Base-by-base conservation (phyloP, 2,113 vertebrate genomes). In the Neotoma lepida region DNA sequence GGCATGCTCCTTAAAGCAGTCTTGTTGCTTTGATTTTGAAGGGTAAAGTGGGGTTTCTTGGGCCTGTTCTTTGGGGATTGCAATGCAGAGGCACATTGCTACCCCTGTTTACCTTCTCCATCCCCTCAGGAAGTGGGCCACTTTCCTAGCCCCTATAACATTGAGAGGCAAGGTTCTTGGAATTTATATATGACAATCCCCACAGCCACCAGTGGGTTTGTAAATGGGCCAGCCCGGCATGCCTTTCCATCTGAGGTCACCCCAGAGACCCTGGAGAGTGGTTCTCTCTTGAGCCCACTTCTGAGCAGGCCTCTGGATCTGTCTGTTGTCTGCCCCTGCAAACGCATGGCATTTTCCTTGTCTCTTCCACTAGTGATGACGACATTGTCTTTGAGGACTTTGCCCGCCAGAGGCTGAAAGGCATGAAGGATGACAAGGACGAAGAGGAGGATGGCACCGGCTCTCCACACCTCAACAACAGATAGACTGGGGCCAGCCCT, bases 381-480 rank as follows among this genome's bases (percentile, higher is more conserved):
- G 99, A 99, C 98, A 99, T 99, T 94, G 99, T 99, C 70, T 99
- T 99, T 0, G 99, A 99, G 97, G 99, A 99, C 98, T 99, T 99
- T 15, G 99, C 99, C 66, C 99, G 99, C 28, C 99, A 99, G 98
- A 98, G 99, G 90, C 98, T 99, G 95, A 99, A 99, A 18, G 99
- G 99, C 5, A 98, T 98, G 68, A 99, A 99, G 95, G 99, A 99
- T 0, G 99, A 99, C 97, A 99, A 99, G 81, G 99, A 99, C 71
- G 99, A 99, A 0, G 99, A 99, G 35, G 99, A 99, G 0, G 99
- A 99, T 30, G 98, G 98, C 4, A 98, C 98, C 3, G 98, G 99
- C 95, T 99, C 99, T 0, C 99, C 99, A 0, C 98, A 98, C 88
- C 98, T 98, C 78, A 98, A 99, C 0, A 98, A 99, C 98, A 99